Conservation (phyloP, 2,888 invertebrate genomes). For the Drosophila kambysellisi region DNA sequence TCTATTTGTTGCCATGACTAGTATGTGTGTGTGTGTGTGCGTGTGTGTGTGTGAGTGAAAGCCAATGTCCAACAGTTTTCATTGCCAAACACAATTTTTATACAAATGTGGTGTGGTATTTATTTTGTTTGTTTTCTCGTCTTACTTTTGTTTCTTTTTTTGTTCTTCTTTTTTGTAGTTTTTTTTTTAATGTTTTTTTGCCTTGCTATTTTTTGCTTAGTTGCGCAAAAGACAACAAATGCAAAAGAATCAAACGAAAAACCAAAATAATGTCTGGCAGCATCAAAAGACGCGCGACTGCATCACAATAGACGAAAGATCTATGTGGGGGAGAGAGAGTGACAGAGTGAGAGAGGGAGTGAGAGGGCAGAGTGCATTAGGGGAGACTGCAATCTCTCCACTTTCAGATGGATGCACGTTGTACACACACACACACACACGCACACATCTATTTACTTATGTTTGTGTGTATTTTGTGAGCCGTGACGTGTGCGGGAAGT, state of each 20-base stretch:
- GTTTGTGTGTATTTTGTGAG: constrained; percentile 1
- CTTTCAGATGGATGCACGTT: constrained; percentile 10
- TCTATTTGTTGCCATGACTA: constrained; percentile 6
- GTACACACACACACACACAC: background rate
- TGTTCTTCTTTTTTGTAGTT: background rate
- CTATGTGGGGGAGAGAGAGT: background rate
- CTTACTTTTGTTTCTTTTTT: background rate
- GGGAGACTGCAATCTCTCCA: constrained; percentile 13
- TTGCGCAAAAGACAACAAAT: constrained; percentile 53
- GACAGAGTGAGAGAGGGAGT: background rate
- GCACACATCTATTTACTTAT: background rate
- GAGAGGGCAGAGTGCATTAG: background rate
- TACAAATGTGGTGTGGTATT: constrained; percentile 58
- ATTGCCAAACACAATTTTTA: constrained; percentile 71
- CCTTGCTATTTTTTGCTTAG: constrained; percentile 38
- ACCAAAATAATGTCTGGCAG: constrained; percentile 42
- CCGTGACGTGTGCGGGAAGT: constrained; percentile 37
- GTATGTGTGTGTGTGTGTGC: constrained; percentile 11
- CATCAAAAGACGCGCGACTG: constrained; percentile 44
- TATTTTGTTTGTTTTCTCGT: constrained; percentile 19
- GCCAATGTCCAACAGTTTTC: constrained; percentile 66
- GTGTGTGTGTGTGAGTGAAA: constrained; percentile 28
- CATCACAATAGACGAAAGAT: constrained; percentile 30
- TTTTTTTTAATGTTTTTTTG: background rate
- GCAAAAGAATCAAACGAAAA: constrained; percentile 15